These are phyloP conservation scores for Chamaetylas fuelleborni DNA, from an alignment of 2,113 vertebrate genomes.

Conservation along the genomic window DNA sequence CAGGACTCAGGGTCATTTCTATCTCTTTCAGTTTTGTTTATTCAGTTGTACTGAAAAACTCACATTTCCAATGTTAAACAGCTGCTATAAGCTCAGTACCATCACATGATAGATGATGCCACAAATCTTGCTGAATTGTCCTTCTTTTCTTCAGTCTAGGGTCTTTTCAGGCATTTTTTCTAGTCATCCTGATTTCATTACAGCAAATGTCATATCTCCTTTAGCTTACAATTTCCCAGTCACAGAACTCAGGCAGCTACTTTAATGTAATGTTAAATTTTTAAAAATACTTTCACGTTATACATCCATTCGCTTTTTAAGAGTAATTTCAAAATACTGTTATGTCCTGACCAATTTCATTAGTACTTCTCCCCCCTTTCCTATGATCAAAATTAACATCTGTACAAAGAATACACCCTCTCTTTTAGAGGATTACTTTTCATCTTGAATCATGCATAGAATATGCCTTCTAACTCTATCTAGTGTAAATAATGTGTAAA, in stretches of 20 bases:
- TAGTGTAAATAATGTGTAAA: constrained; percentile 78
- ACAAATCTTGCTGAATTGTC: not conserved
- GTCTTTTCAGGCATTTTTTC: not conserved
- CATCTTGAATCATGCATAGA: constrained; percentile 62
- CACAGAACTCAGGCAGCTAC: constrained; percentile 31
- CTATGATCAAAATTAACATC: constrained; percentile 67
- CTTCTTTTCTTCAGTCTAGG: not conserved
- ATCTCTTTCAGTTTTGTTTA: not conserved
- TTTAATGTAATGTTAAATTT: constrained; percentile 52
- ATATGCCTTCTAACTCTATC: constrained; percentile 71
- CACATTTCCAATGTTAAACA: not conserved
- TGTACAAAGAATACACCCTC: constrained; percentile 55
- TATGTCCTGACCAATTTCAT: constrained; percentile 31
- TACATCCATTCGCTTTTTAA: constrained; percentile 22
- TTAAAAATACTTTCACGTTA: constrained; percentile 42
- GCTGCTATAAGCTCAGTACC: not conserved
- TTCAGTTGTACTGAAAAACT: not conserved
- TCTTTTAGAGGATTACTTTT: constrained; percentile 63
- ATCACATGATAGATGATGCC: not conserved
- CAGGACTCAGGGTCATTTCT: not conserved
- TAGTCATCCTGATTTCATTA: constrained; percentile 33
- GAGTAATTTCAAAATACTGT: constrained; percentile 51
- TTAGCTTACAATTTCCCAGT: constrained; percentile 30
- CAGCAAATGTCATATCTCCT: constrained; percentile 44
- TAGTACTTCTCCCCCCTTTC: not conserved